A percentile compares a stretch with the other conserved stretches of the same genome.
Evolutionary conservation across 2,797 vertebrate species (phyloP).

Genomic region (Lacerta viridis): DNA sequence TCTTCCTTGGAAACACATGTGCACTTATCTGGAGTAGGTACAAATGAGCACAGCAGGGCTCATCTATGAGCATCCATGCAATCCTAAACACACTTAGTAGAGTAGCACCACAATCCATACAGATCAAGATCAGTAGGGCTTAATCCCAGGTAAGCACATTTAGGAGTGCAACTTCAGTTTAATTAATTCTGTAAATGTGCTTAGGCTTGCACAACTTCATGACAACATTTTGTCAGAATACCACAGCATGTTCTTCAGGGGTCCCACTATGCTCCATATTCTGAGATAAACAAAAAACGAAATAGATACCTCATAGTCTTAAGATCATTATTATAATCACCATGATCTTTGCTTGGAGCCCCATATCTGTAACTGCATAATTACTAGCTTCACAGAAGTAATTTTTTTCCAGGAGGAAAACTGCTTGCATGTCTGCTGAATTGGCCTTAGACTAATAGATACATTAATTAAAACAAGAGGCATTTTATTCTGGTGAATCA

Average conservation of each 20-base stretch:
- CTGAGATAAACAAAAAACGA: not conserved
- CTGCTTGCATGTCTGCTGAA: slow-evolving; percentile 23
- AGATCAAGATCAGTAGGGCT: not conserved
- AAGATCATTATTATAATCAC: not conserved
- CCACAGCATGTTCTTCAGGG: not conserved
- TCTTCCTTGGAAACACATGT: not conserved
- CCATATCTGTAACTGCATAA: slow-evolving; percentile 23
- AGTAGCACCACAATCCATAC: not conserved
- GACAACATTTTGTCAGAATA: not conserved
- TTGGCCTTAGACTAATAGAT: slow-evolving; percentile 23
- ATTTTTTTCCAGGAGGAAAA: slow-evolving; percentile 4
- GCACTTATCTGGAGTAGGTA: too few relatives aligned
- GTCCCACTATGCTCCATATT: not conserved
- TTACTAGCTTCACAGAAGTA: slow-evolving; percentile 19
- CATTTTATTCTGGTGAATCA: slow-evolving; percentile 42
- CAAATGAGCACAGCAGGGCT: not conserved
- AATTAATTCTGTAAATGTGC: not conserved
- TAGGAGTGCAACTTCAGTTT: not conserved
- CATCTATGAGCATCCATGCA: not conserved
- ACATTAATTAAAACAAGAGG: slow-evolving; percentile 33
- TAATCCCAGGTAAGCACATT: not conserved
- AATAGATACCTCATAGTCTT: not conserved
- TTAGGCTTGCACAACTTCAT: not conserved
- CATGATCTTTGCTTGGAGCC: slow-evolving; percentile 11
- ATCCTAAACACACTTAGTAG: not conserved